These are phyloP conservation scores for Maconellicoccus hirsutus DNA, from an alignment of 1,140 invertebrate genomes.

Conservation along the genomic window DNA sequence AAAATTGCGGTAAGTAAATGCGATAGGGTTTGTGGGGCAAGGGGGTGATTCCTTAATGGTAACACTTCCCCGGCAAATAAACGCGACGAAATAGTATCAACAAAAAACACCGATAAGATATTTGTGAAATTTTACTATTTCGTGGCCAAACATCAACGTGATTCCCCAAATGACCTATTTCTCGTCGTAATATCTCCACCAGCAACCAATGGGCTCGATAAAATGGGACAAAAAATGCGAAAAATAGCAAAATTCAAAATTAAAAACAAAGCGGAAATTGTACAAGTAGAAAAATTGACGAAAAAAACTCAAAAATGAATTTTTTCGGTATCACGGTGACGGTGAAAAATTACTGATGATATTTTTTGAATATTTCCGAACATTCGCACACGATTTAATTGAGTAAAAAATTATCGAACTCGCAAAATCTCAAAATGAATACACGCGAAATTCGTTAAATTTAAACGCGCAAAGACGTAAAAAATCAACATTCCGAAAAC, in stretches of 20 bases:
- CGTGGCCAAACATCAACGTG: no score
- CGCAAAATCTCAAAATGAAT: background rate
- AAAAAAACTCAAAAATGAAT: background rate
- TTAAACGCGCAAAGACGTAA: slow-evolving; percentile 11
- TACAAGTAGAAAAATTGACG: background rate
- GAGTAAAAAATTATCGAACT: background rate
- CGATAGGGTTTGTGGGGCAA: no score
- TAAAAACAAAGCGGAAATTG: background rate
- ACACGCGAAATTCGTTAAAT: background rate
- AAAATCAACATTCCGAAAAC: slow-evolving; percentile 12
- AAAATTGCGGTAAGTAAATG: no score
- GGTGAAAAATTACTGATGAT: background rate
- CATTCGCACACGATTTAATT: background rate
- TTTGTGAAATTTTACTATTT: no score
- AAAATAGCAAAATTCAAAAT: background rate
- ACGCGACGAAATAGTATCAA: no score
- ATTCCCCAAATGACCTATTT: no score
- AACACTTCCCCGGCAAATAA: no score
- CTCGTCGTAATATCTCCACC: no score
- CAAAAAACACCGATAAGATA: no score
- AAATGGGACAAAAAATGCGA: no score
- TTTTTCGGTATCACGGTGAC: background rate
- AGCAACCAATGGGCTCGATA: no score
- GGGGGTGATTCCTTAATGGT: no score
- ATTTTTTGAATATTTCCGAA: background rate